A percentile compares a stretch with the other conserved stretches of the same genome.
Conservation (phyloP, 2,113 vertebrate species). For the Toxotes jaculatrix region DNA sequence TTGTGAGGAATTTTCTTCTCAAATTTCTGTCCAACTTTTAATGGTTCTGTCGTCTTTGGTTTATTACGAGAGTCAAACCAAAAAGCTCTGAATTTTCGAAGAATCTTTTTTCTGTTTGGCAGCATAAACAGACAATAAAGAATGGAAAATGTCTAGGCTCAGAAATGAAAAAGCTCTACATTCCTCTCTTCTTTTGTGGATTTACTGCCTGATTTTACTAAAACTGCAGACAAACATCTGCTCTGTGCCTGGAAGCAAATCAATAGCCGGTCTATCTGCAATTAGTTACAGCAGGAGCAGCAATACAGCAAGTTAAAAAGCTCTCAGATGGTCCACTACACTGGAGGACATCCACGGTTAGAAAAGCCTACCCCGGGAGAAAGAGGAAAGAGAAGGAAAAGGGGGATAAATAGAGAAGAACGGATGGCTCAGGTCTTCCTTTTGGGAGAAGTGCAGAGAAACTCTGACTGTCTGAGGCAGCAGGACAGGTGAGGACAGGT, state of each 20-base stretch:
- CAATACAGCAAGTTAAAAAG: not conserved
- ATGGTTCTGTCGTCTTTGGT: not conserved
- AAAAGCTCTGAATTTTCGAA: not conserved
- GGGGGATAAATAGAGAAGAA: not conserved
- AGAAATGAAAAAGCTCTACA: slow-evolving; percentile 9
- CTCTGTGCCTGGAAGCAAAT: slow-evolving; percentile 46
- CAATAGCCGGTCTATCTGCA: slow-evolving; percentile 49
- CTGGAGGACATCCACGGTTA: slow-evolving; percentile 21
- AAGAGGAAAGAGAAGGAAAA: not conserved
- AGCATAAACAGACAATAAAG: not conserved
- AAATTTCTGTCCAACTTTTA: not conserved
- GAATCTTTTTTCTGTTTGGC: slow-evolving; percentile 3
- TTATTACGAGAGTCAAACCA: not conserved
- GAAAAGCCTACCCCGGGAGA: not conserved
- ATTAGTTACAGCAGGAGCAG: slow-evolving; percentile 53
- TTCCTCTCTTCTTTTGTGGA: slow-evolving; percentile 23
- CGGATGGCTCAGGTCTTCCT: not conserved
- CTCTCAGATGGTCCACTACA: not conserved
- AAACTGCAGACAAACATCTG: slow-evolving; percentile 55
- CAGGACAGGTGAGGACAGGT: too few relatives aligned
- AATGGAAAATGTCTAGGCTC: not conserved
- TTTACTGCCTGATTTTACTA: slow-evolving; percentile 28
- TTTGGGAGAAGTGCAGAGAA: not conserved
- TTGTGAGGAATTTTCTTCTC: not conserved
- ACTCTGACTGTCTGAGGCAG: too few relatives aligned